Percentiles rank a stretch among this genome's conserved stretches.
Evolutionary conservation across 2,888 invertebrate genomes (phyloP).

Genomic region (Rhagonycha fulva): DNA sequence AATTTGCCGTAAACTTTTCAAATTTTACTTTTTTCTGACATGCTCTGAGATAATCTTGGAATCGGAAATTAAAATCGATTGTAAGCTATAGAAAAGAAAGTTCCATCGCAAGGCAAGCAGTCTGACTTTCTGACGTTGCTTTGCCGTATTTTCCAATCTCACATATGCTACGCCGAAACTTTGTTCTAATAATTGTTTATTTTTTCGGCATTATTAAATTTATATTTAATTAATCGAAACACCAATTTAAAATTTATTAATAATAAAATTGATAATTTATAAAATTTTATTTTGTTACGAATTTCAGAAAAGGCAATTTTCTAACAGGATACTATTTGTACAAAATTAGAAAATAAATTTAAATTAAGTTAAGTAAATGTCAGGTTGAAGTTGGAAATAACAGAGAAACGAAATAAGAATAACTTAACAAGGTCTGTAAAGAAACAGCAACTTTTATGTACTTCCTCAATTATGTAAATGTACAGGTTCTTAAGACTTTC

Average conservation of each 20-base stretch:
- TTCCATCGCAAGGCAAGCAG: constrained; percentile 33
- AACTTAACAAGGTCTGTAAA: constrained; percentile 46
- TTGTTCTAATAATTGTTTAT: constrained; percentile 43
- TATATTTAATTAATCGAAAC: neutral
- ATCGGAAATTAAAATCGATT: constrained; percentile 46
- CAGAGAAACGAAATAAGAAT: constrained; percentile 48
- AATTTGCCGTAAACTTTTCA: constrained; percentile 29
- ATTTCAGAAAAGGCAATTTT: neutral
- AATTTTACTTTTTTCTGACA: constrained; percentile 33
- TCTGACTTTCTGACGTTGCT: constrained; percentile 28
- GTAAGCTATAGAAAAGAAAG: constrained; percentile 36
- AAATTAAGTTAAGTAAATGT: constrained; percentile 49
- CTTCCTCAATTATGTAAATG: constrained; percentile 53
- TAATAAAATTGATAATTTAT: neutral
- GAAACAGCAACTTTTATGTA: constrained; percentile 49
- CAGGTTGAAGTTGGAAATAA: constrained; percentile 47
- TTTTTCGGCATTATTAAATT: constrained; percentile 24
- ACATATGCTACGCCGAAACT: constrained; percentile 43
- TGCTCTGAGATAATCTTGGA: constrained; percentile 39
- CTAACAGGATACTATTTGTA: neutral
- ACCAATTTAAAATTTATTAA: neutral
- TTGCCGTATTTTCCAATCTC: constrained; percentile 36
- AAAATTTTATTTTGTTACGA: neutral
- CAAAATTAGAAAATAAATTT: constrained; percentile 35
- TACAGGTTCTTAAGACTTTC: constrained; percentile 36